Base-by-base conservation (phyloP, 2,113 vertebrate species). In the Ciconia boyciana region DNA sequence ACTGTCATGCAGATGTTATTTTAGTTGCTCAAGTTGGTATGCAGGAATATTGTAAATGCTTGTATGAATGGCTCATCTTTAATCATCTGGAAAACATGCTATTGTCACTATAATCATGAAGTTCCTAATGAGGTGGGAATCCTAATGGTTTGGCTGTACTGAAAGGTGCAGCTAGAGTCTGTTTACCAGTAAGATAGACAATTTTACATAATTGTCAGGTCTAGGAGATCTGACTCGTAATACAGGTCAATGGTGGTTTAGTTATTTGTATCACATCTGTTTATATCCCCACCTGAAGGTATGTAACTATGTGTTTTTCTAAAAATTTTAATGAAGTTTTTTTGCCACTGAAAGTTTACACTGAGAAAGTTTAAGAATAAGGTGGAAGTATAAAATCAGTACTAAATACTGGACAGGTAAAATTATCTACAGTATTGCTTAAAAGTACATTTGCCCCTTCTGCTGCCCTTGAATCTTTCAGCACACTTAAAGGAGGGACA, bases 401-500 rank as follows among this genome's bases (percentile, higher is more conserved):
- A 79, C 75, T 78, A 66, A 76, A 83, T 97, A 90, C 76, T 74
- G 69, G 76, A 61, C 66, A 29, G 54, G 51, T 84, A 68, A 80
- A 90, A 88, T 96, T 93, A 62, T 92, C 32, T 94, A 48, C 41
- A 28, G 32, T 90, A 61, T 80, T 95, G 90, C 86, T 97, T 93
- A 70, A 89, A 97, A 96, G 57, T 79, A 72, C 57, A 39, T 55
- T 93, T 90, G 90, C 68, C 92, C 64, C 64, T 80, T 89, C 32
- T 93, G 18, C 79, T 83, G 65, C 62, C 44, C 66, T 96, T 83
- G 78, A 96, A 86, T 70, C n/a, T 93, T 97, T 86, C n/a, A 97
- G 91, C 58, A 77, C 80, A 81, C 81, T 94, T 87, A 58, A 93
- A 92, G 80, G 81, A 74, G 57, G 89, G 91, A 75, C 68, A 86